Evolutionary conservation across 1,140 invertebrate species (phyloP), one percentile per base, ranked within the genome.

Genomic region (Papilio machaon): DNA sequence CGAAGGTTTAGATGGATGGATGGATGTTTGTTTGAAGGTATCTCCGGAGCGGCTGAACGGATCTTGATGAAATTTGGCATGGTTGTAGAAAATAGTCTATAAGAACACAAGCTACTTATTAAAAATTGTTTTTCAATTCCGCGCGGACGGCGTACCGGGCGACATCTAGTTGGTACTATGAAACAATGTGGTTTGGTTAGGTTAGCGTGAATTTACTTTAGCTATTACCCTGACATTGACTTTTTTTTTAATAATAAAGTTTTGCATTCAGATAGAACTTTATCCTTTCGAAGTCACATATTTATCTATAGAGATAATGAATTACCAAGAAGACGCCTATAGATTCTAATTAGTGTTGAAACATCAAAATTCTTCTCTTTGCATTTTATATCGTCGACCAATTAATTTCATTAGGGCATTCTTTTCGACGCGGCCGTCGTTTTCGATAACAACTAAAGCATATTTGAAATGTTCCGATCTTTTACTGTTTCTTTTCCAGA

Each of bases 341-440:
- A 86, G 84, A 89, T 91, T 86, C 86, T 91, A 87, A 92, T 92
- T 92, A 91, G 81, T 82, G 87, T 92, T 87, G 88, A 81, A 88
- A 82, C 84, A 85, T 86, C 80, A 79, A 73, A 84, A 84, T 86
- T 86, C 88, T 91, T 91, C 89, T 88, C 84, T 87, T 87, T 83
- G 82, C 81, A 46, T 87, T 89, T 86, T 86, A 85, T 90, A 91
- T 90, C 85, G 83, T 83, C 82, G 89, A 86, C 88, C 91, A 91
- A 88, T 91, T 89, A 91, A 92, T 92, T 89, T 93, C 87, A 92
- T 91, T 93, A 93, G 84, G 84, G 87, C 86, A 93, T 93, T 91
- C 90, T 87, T 86, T 23, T 85, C 83, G 81, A 89, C 86, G 87
- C 85, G 85, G 74, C 84, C 85, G 85, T 84, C 85, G 86, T 86